Evolutionary conservation across 2,888 invertebrate species (phyloP), one percentile per base, ranked within the genome.

Genomic region (Melanchra persicariae): DNA sequence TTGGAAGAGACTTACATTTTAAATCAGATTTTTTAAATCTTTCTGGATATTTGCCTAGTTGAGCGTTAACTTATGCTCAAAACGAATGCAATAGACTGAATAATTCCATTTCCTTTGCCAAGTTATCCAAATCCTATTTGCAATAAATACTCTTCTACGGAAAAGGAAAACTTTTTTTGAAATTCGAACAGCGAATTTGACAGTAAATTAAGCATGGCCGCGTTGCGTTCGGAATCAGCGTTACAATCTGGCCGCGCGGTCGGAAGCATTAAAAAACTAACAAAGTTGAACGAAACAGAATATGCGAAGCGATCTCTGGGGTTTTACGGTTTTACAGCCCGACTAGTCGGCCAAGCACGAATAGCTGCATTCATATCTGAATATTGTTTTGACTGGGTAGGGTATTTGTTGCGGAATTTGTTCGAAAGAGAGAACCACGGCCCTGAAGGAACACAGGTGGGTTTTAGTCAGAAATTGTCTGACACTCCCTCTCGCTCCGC

Each of bases 221-320:
- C 61, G 52, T 60, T 74, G 34, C 74, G 66, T 78, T 76, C 70
- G 68, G 74, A 74, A 80, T 68, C 68, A 70, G 70, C 37, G 62
- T 74, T 67, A 74, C 74, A 77, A 82, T 70, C 79, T 80, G 72
- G 61, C 72, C 71, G 69, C 69, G 62, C 43, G 64, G 75, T 67
- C 52, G 72, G 77, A 77, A 75, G 76, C 69, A 81, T 81, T 85
- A 82, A 81, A 85, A 85, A 87, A 83, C 85, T 83, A 84, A 86
- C 80, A 85, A 86, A 87, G 79, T 87, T 72, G 77, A 86, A 81
- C 78, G 81, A 84, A 82, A 79, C 69, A 70, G 75, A 78, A 79
- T 81, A 84, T 87, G 74, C 37, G 70, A 64, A 74, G 70, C 81
- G 82, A 85, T 86, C 87, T 85, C 82, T 57, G 26, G 70, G 77